These are phyloP conservation scores for Osmerus mordax DNA, from an alignment of 2,113 vertebrate genomes.

Conservation along the genomic window DNA sequence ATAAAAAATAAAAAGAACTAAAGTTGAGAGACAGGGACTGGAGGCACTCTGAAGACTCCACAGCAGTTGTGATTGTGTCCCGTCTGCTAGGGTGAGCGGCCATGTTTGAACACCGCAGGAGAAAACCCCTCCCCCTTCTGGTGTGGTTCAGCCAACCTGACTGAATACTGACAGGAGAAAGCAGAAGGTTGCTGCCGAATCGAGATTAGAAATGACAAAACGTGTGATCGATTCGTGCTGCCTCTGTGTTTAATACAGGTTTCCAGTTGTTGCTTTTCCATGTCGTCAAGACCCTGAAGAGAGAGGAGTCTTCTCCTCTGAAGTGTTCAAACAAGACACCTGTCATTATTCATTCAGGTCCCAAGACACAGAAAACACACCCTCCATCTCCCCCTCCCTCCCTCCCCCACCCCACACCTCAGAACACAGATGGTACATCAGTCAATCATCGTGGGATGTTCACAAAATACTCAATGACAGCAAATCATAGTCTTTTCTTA, in stretches of 20 bases:
- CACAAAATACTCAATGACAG: conserved; percentile 51
- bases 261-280: conserved; percentile 34
- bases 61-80: conserved; percentile 73
- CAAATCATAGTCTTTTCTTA: conserved; percentile 35
- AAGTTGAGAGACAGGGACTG: conserved; percentile 46
- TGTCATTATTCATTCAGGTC: conserved; percentile 28
- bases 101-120: conserved; percentile 38
- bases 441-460: conserved; percentile 30
- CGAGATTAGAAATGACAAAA: no score
- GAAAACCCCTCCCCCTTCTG: conserved; percentile 10
- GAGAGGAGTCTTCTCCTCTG: conserved; percentile 13
- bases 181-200: conserved; percentile 34
- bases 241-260: conserved; percentile 38
- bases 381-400: conserved; percentile 7
- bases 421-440: conserved; percentile 22
- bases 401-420: conserved; percentile 19
- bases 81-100: conserved; percentile 48
- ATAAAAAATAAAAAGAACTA: conserved; percentile 50
- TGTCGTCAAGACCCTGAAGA: not conserved
- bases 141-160: conserved; percentile 37
- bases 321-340: conserved; percentile 28
- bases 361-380: conserved; percentile 12
- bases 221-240: conserved; percentile 5
- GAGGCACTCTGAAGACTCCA: conserved; percentile 72
- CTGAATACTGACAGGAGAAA: conserved; percentile 42